Evolutionary conservation across 1,140 invertebrate species (phyloP).

Genomic region (Meloidogyne chitwoodi): DNA sequence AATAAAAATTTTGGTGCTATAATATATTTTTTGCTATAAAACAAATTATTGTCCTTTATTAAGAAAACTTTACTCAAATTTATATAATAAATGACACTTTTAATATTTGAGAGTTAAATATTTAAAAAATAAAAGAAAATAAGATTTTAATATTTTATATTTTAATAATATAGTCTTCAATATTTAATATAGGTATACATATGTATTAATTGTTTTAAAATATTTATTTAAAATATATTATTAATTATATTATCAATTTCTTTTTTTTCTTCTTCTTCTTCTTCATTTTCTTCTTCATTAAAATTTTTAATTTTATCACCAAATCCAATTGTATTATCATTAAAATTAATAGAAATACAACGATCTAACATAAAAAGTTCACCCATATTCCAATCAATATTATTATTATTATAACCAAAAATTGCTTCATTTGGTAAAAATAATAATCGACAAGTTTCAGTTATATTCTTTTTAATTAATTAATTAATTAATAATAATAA

Average conservation of each 20-base stretch:
- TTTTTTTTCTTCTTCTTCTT: not conserved
- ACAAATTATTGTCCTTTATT: too few species aligned
- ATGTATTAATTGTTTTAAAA: too few species aligned
- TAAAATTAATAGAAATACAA: not conserved
- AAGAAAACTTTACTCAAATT: too few species aligned
- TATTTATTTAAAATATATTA: not conserved
- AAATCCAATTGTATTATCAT: not conserved
- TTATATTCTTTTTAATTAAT: not conserved
- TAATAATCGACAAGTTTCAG: not conserved
- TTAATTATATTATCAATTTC: not conserved
- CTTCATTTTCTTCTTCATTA: not conserved
- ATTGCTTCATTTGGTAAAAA: not conserved
- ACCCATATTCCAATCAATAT: not conserved
- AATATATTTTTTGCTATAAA: too few species aligned
- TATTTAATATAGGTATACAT: too few species aligned
- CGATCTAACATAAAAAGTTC: not conserved
- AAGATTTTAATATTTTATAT: too few species aligned
- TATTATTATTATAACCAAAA: not conserved
- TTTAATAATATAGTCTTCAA: too few species aligned
- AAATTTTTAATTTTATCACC: not conserved
- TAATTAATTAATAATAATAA: not conserved
- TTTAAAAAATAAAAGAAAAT: too few species aligned
- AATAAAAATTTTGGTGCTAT: too few species aligned
- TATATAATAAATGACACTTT: too few species aligned
- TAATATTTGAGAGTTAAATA: too few species aligned